These are phyloP conservation scores for Aselliscus stoliczkanus DNA, from an alignment of 2,797 vertebrate genomes.

Conservation along the genomic window DNA sequence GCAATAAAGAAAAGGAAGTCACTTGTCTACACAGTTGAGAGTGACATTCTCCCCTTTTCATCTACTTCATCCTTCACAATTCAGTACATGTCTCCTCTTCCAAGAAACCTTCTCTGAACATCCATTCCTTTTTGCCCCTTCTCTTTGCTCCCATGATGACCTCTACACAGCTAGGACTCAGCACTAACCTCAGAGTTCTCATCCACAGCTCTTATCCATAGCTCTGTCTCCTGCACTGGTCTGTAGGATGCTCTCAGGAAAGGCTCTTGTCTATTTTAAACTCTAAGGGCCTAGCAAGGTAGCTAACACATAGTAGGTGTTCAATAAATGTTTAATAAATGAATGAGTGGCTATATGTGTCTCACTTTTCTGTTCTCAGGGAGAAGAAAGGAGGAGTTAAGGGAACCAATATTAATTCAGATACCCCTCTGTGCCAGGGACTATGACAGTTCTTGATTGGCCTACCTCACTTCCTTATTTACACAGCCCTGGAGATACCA, in stretches of 20 bases:
- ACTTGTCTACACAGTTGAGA: background rate
- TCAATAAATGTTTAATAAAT: background rate
- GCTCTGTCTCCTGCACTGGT: background rate
- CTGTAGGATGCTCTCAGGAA: background rate
- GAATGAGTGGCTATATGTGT: background rate
- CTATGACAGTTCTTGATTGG: fast-evolving
- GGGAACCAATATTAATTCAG: background rate
- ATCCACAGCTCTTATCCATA: background rate
- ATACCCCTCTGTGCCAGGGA: background rate
- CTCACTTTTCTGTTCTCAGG: background rate
- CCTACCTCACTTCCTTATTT: background rate
- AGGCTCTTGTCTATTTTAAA: background rate
- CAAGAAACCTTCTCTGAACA: background rate
- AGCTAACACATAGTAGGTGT: background rate
- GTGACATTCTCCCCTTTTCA: background rate
- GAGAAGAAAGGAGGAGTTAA: background rate
- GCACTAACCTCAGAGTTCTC: background rate
- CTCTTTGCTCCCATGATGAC: background rate
- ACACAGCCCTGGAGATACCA: background rate
- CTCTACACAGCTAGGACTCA: background rate
- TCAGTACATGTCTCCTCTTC: background rate
- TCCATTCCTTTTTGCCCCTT: background rate
- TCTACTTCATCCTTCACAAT: background rate
- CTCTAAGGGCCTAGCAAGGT: background rate
- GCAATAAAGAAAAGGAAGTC: background rate